phyloP scores from a whole-genome alignment of 2,797 vertebrate species.

The Melanotaenia maccullochi region DNA sequence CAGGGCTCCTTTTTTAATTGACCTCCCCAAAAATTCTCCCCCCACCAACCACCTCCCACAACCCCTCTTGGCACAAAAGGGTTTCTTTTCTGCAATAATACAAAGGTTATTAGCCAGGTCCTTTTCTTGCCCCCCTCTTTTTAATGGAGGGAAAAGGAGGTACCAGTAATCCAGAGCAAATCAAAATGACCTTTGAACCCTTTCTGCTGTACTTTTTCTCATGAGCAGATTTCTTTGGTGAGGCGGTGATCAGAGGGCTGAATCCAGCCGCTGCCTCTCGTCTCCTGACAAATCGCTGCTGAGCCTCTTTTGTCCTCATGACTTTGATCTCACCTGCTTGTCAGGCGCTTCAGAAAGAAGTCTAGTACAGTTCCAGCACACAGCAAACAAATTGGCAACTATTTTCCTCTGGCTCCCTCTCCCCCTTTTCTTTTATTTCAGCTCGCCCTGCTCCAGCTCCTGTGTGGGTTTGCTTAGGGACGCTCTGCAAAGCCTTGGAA shows the following conservation, averaged over 20 bases:
- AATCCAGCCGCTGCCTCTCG: conserved; percentile 88
- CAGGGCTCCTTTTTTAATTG: conserved; percentile 80
- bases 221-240: conserved; percentile 88
- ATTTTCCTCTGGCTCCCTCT: conserved; percentile 80
- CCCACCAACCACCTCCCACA: conserved; percentile 50
- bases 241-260: conserved; percentile 88
- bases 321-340: conserved; percentile 98
- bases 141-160: conserved; percentile 75
- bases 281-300: conserved; percentile 93
- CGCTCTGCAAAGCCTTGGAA: conserved; percentile 18
- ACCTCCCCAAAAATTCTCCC: conserved; percentile 67
- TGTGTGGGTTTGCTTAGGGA: conserved; percentile 13
- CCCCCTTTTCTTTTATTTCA: conserved; percentile 37
- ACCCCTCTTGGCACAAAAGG: conserved; percentile 82
- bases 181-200: conserved; percentile 93
- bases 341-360: conserved; percentile 87
- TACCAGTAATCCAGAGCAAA: conserved; percentile 89
- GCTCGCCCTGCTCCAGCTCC: conserved; percentile 7
- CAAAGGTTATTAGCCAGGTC: conserved; percentile 87
- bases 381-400: conserved; percentile 91
- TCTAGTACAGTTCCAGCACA: conserved; percentile 89
- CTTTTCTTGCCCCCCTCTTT: conserved; percentile 76
- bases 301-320: conserved; percentile 90
- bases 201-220: conserved; percentile 91
- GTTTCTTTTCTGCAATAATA: conserved; percentile 79